These are phyloP conservation scores for Drosophila cognata DNA, from an alignment of 2,888 invertebrate genomes.

Conservation along the genomic window DNA sequence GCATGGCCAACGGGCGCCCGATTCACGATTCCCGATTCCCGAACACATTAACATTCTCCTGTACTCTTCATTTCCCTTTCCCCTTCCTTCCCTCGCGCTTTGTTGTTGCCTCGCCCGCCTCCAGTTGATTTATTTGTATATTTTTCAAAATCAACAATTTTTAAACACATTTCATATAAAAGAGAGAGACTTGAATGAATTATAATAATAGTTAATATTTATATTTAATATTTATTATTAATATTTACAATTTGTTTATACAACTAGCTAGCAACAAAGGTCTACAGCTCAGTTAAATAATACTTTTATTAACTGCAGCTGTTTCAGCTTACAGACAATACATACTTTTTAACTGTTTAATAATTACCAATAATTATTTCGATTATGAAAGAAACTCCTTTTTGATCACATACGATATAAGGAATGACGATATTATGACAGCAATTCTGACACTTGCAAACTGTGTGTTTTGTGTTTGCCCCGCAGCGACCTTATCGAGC, in stretches of 20 bases:
- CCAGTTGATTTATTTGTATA: constrained; percentile 82
- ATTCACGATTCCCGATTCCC: constrained; percentile 10
- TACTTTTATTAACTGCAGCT: neutral
- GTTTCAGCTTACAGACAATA: neutral
- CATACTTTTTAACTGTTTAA: neutral
- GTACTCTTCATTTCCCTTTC: neutral
- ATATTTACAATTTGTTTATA: neutral
- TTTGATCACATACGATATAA: neutral
- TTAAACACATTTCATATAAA: neutral
- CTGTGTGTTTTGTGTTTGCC: neutral
- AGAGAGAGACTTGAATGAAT: neutral
- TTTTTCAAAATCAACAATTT: constrained; percentile 38
- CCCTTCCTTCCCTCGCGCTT: constrained; percentile 1
- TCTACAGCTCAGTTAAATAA: neutral
- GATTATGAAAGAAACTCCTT: neutral
- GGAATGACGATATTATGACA: constrained; percentile 17
- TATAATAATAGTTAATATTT: neutral
- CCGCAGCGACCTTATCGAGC: neutral
- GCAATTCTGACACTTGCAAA: constrained; percentile 35
- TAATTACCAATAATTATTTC: neutral
- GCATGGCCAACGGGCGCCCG: constrained; percentile 66
- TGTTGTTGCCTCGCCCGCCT: constrained; percentile 29
- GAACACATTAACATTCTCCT: constrained; percentile 17
- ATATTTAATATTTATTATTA: neutral
- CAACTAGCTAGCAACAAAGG: neutral